Conservation (phyloP, 2,797 vertebrate genomes). For the Sarcoramphus papa region DNA sequence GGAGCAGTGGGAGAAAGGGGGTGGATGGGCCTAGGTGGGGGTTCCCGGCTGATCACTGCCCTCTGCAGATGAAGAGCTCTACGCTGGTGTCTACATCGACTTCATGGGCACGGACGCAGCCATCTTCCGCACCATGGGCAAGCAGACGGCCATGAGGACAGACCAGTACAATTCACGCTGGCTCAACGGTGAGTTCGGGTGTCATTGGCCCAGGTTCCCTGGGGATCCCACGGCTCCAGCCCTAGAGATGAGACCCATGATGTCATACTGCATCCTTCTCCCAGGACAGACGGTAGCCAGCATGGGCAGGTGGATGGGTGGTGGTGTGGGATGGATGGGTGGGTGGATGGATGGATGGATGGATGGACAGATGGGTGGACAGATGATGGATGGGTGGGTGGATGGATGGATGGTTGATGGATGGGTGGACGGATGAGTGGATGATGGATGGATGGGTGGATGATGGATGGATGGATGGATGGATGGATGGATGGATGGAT, state of each 20-base stretch:
- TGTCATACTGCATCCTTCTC: neutral
- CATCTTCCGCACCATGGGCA: constrained; percentile 97
- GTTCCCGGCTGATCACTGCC: neutral
- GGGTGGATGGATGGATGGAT: neutral
- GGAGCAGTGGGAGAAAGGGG: neutral
- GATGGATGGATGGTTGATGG: neutral
- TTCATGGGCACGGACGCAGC: constrained; percentile 99
- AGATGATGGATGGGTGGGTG: neutral
- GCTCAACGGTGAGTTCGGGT: constrained; percentile 85
- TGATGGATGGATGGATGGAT: neutral
- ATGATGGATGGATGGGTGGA: neutral
- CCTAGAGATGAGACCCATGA: accelerated
- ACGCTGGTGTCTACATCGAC: constrained; percentile 96
- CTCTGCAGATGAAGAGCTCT: constrained; percentile 92
- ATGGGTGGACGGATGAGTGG: neutral
- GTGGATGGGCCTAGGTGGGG: neutral
- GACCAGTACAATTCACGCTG: constrained; percentile 99
- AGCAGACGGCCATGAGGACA: constrained; percentile 97
- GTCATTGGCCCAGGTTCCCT: neutral
- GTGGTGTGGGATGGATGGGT: neutral
- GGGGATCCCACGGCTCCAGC: neutral
- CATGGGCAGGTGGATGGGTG: neutral
- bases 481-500: neutral
- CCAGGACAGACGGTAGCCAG: neutral
- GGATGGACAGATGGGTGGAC: neutral